Evolutionary conservation across 2,888 invertebrate genomes (phyloP), one percentile per base, ranked within the genome.

Genomic region (Xanthostigma xanthostigma): DNA sequence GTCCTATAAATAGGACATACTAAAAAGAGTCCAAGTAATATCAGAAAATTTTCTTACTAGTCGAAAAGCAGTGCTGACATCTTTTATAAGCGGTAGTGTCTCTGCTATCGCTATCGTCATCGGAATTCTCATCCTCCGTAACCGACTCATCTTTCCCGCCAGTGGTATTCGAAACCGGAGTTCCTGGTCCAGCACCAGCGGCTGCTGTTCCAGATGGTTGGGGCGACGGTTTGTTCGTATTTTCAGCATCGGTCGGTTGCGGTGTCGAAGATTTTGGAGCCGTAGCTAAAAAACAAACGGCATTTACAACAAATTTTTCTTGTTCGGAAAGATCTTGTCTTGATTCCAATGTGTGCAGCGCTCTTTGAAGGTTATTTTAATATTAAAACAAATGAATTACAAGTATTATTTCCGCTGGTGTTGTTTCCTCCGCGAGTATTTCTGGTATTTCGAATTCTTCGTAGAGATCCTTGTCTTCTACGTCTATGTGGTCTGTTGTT

Each of bases 61-160:
- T 81, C 4, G 81, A 77, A 58, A 78, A 81, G 62, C 87, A 87
- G 62, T 85, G 82, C 53, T 81, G 78, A 59, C 87, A 87, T 44
- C 79, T 71, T 59, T 77, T 77, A 6, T 27, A 27, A 27, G 27
- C 27, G 44, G 76, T 85, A 57, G 90, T 81, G 61, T 91, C 89
- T 62, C 92, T 78, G 50, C 90, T 92, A 69, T 93, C 93, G 66
- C 92, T 92, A 67, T 94, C 94, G 66, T 93, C 92, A 64, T 93
- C 93, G 55, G 93, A 93, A 70, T 88, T 89, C 65, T 93, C 12
- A 36, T 35, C 37, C 4, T 44, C 36, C 14, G 43, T 34, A 9
- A 43, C 48, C 33, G 42, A 43, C 9, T 42, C 43, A 43, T 36
- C 48, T 13, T 35, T 48, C 6, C 17, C 17, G 27, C n/a, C 27